Conservation (phyloP, 2,113 vertebrate genomes). For the Oreochromis tanganicae region DNA sequence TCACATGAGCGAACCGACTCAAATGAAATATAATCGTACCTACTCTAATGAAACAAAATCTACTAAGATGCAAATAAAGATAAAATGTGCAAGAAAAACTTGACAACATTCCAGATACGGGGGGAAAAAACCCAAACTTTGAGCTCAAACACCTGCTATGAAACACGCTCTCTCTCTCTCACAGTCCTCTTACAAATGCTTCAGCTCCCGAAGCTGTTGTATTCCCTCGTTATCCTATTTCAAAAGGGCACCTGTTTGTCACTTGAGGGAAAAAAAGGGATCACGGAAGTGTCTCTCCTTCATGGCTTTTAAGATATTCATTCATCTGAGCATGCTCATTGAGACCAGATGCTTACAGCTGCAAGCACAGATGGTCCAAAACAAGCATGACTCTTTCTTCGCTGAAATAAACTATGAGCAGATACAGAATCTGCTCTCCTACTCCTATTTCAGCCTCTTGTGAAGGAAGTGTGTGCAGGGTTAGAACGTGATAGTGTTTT, state of each 20-base stretch:
- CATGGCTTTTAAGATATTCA: slow-evolving; percentile 52
- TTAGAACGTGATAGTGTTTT: background rate
- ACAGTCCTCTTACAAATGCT: background rate
- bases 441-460: background rate
- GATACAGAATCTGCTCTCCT: background rate
- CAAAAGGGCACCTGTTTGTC: slow-evolving; percentile 68
- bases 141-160: background rate
- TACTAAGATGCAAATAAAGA: background rate
- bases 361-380: slow-evolving; percentile 35
- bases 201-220: slow-evolving; percentile 1
- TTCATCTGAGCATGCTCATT: slow-evolving; percentile 50
- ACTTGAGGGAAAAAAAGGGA: slow-evolving; percentile 17
- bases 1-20: background rate
- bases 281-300: slow-evolving; percentile 48
- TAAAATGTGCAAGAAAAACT: background rate
- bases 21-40: background rate
- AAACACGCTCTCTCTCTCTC: background rate
- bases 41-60: background rate
- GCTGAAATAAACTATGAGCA: background rate
- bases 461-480: background rate
- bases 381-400: slow-evolving; percentile 22
- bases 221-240: slow-evolving; percentile 46
- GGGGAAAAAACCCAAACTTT: background rate
- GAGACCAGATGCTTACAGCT: slow-evolving; percentile 69
- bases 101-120: background rate